Conservation (phyloP, 2,797 vertebrate species). For the Distichodus sexfasciatus region DNA sequence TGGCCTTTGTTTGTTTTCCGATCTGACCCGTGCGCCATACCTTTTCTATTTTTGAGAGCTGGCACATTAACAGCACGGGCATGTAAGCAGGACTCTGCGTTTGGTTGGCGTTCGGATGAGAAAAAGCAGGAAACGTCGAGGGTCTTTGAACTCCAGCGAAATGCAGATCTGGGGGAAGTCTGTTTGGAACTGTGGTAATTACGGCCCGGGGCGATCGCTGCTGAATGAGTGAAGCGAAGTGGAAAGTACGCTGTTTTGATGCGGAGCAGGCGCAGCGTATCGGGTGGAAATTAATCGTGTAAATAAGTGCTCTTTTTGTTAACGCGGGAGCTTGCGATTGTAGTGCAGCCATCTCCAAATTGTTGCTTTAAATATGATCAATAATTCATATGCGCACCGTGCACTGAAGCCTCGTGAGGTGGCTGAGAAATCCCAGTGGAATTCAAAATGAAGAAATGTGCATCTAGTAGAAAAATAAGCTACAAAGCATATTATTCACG, state of each 20-base stretch:
- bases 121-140: not conserved
- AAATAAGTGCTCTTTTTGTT: slow-evolving; percentile 64
- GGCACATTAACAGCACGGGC: slow-evolving; percentile 31
- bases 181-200: slow-evolving; percentile 68
- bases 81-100: slow-evolving; percentile 28
- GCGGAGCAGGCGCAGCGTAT: slow-evolving; percentile 43
- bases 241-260: slow-evolving; percentile 50
- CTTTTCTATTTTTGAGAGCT: slow-evolving; percentile 35
- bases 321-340: not conserved
- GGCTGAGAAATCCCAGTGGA: too few species aligned
- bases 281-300: slow-evolving; percentile 62
- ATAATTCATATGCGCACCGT: not conserved
- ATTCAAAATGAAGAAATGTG: too few species aligned
- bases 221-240: slow-evolving; percentile 54
- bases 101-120: slow-evolving; percentile 17
- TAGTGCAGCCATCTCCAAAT: not conserved
- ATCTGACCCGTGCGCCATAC: slow-evolving; percentile 24
- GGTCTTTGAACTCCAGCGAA: slow-evolving; percentile 29
- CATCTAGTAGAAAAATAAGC: too few species aligned
- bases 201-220: slow-evolving; percentile 61
- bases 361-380: not conserved
- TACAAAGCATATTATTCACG: too few species aligned
- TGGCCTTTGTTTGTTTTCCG: slow-evolving; percentile 19
- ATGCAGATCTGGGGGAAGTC: slow-evolving; percentile 63
- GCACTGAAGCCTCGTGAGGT: not conserved